Percentiles rank a stretch among this genome's conserved stretches.
These are phyloP conservation scores for Anoplopoma fimbria DNA, from an alignment of 2,113 vertebrate species.

Conservation along the genomic window DNA sequence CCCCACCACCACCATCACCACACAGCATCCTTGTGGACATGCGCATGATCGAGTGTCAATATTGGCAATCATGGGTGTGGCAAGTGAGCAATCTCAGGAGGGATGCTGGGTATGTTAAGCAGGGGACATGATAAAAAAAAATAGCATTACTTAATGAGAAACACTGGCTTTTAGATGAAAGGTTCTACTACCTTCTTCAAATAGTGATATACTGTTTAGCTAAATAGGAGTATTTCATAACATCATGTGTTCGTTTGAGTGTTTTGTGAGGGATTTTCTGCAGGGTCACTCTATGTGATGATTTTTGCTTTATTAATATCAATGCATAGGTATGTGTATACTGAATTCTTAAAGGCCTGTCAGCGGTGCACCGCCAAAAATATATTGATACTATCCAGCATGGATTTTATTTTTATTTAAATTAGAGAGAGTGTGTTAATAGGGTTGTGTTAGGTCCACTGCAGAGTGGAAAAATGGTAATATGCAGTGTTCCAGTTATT, in stretches of 20 bases:
- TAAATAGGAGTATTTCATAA: background rate
- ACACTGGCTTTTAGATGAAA: background rate
- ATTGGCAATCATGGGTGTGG: constrained; percentile 79
- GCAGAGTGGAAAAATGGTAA: background rate
- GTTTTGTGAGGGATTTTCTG: background rate
- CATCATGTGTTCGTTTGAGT: background rate
- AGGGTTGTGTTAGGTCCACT: too few relatives aligned
- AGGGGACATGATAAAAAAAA: background rate
- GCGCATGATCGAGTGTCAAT: constrained; percentile 63
- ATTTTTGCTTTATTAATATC: background rate
- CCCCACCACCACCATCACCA: background rate
- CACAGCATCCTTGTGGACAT: constrained; percentile 59
- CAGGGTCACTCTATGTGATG: background rate
- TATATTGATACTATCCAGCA: background rate
- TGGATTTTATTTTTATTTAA: background rate
- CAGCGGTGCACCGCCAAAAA: background rate
- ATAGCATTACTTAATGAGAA: background rate
- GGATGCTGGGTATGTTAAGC: constrained; percentile 47
- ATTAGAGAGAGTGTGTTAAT: background rate
- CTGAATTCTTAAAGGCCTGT: background rate
- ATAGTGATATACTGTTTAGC: background rate
- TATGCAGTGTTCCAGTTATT: constrained; percentile 18
- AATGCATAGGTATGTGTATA: background rate
- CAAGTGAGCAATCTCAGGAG: constrained; percentile 56
- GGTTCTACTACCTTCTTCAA: background rate